Conservation (phyloP, 2,797 vertebrate species). For the Gymnothorax reevesii region DNA sequence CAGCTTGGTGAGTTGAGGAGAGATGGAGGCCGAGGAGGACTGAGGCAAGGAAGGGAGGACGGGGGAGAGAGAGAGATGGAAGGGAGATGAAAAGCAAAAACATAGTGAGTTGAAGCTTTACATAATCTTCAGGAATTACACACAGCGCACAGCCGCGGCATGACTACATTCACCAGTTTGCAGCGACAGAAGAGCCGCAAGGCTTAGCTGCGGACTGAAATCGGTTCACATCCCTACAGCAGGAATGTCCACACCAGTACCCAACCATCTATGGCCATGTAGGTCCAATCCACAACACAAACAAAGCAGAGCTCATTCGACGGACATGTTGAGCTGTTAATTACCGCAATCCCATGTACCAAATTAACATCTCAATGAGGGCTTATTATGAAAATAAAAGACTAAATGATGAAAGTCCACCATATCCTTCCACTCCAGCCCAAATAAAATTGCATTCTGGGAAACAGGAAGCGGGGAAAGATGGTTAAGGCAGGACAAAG, state of each 20-base stretch:
- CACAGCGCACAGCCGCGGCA: not conserved
- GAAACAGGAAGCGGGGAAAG: not conserved
- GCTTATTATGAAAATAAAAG: not conserved
- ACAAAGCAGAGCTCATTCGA: no score
- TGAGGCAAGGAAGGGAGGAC: constrained; percentile 70
- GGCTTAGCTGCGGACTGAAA: not conserved
- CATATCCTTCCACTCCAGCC: not conserved
- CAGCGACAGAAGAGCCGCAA: not conserved
- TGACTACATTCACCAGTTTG: not conserved
- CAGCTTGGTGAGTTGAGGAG: constrained; percentile 93
- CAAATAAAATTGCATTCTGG: not conserved
- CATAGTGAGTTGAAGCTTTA: constrained; percentile 50
- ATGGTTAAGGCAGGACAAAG: not conserved
- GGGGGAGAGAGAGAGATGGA: not conserved
- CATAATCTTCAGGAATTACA: not conserved
- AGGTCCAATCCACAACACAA: no score
- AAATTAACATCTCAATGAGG: no score
- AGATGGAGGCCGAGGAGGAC: constrained; percentile 76
- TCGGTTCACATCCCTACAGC: no score
- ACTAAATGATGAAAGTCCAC: not conserved
- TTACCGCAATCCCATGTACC: no score
- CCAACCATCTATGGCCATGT: no score
- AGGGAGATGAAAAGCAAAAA: not conserved
- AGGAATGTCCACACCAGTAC: no score
- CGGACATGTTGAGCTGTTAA: no score